Conservation (phyloP, 2,888 invertebrate species). For the Noctua pronuba region DNA sequence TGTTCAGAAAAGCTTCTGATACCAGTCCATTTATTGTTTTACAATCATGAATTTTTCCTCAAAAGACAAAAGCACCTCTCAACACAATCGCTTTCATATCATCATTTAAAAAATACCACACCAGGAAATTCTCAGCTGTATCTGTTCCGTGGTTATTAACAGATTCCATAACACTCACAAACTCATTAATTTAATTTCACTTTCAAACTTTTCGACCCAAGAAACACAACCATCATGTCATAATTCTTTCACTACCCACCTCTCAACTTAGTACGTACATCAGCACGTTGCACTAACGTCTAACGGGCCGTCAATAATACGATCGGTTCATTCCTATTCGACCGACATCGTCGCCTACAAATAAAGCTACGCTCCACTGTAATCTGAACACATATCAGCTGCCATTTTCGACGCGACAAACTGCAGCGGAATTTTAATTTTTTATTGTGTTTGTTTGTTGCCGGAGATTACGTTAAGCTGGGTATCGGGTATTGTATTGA, state of each 20-base stretch:
- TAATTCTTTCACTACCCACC: constrained; percentile 7
- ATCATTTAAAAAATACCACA: not conserved
- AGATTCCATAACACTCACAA: not conserved
- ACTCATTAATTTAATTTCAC: not conserved
- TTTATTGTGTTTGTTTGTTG: constrained; percentile 55
- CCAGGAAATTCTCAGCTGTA: too few species aligned
- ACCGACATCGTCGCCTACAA: constrained; percentile 59
- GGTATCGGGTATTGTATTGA: constrained; percentile 18
- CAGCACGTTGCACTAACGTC: constrained; percentile 47
- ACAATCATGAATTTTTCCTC: not conserved
- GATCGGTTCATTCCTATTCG: constrained; percentile 67
- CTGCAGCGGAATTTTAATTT: constrained; percentile 64
- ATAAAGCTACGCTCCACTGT: constrained; percentile 61
- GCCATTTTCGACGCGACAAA: constrained; percentile 61
- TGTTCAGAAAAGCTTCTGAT: not conserved
- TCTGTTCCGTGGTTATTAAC: not conserved
- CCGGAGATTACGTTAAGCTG: constrained; percentile 37
- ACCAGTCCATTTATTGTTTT: not conserved
- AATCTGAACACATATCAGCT: constrained; percentile 65
- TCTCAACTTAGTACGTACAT: constrained; percentile 14
- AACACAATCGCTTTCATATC: not conserved
- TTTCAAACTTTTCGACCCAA: too few species aligned
- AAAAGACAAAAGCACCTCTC: not conserved
- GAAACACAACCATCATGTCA: not conserved
- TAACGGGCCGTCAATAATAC: constrained; percentile 63